phyloP scores from a whole-genome alignment of 2,113 vertebrate species.

The cat (Felis catus) region DNA sequence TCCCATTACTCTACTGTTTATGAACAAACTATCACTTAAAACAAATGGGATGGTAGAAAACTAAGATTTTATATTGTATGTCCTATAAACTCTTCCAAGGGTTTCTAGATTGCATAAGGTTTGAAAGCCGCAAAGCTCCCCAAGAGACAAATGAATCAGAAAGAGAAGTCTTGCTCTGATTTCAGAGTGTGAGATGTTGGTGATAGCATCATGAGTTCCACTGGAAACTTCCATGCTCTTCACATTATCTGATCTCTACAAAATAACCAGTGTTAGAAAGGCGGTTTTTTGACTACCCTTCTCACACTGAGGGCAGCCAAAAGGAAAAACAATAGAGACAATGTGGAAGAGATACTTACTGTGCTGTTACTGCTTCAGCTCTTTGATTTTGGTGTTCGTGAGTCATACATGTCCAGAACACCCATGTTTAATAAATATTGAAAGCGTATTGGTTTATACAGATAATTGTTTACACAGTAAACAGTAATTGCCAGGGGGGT shows the following conservation, averaged over 20 bases:
- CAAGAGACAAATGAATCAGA: neutral
- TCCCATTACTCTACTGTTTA: neutral
- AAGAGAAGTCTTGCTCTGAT: neutral
- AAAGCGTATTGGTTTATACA: neutral
- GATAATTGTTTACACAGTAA: neutral
- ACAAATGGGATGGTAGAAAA: conserved; percentile 2
- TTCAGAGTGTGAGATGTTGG: neutral
- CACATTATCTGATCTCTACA: neutral
- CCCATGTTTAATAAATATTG: neutral
- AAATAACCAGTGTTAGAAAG: neutral
- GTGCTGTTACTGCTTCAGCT: conserved; percentile 49
- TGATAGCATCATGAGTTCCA: conserved; percentile 11
- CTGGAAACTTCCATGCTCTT: neutral
- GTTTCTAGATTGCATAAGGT: conserved; percentile 15
- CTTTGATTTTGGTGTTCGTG: neutral
- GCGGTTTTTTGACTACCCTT: neutral
- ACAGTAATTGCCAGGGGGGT: neutral
- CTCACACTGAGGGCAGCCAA: neutral
- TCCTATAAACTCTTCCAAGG: neutral
- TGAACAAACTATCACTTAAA: conserved; percentile 22
- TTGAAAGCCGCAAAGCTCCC: conserved; percentile 39
- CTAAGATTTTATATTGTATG: neutral
- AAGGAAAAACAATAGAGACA: neutral
- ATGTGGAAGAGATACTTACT: conserved; percentile 22
- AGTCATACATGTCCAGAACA: neutral